Base-by-base conservation (phyloP, 2,888 invertebrate species). In the Athrips mouffetella region DNA sequence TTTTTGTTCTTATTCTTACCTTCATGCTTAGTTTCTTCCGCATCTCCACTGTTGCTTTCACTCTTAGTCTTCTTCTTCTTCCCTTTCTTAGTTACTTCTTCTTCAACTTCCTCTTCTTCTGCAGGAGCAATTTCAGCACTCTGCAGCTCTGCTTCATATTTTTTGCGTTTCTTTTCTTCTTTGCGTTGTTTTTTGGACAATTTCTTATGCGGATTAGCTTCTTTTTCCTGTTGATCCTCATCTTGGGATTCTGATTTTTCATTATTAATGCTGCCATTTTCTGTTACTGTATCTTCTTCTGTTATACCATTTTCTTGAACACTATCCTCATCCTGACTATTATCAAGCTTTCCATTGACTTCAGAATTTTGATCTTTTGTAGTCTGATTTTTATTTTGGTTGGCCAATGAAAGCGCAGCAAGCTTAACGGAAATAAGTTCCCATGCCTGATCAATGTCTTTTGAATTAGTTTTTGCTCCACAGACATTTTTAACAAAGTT, bases 401-500 rank as follows among this genome's bases (percentile, higher is more conserved):
- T 78, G 44, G 66, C 66, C 58, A 67, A 77, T 8, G 90, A 86
- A 25, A 90, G 71, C 13, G 83, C 79, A 40, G 88, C 74, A 40
- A 90, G 77, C 65, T 91, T 91, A 0, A 90, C 87, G 23, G 91
- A 84, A 39, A 87, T 79, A 76, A 91, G 82, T 33, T 92, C 89
- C 92, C 95, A 95, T 2, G 93, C 91, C 50, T 91, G 90, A 58
- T 93, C 92, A 45, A 92, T 89, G 46, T 92, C 89, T 35, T 77
- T 72, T 42, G 76, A 74, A 58, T 90, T 90, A 31, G 91, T 81
- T 69, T 88, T 88, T 61, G 91, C 81, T 27, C 92, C 90, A 48
- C 88, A 87, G 67, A 89, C 90, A 81, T 90, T 94, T 64, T 89
- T 90, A 0, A 94, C 90, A 76, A 94, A 95, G 74, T 95, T 95